Evolutionary conservation across 2,797 vertebrate genomes (phyloP).

Genomic region (Fringilla coelebs): DNA sequence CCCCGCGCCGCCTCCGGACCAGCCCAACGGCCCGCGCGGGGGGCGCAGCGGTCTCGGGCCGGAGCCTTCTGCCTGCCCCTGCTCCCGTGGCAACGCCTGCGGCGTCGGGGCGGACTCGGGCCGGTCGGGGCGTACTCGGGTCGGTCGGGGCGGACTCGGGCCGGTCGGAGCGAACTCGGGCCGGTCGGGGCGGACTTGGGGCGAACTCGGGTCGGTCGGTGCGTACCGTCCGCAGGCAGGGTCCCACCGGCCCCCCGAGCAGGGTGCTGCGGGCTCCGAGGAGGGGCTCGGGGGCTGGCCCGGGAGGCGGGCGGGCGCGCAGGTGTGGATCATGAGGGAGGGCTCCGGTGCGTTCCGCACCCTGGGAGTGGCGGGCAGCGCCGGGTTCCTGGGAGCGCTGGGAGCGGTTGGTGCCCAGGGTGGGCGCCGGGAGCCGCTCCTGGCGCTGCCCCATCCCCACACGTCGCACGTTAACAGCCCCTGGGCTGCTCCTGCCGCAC

Average conservation of each 20-base stretch:
- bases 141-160: neutral
- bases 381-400: accelerated
- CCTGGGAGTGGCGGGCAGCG: accelerated
- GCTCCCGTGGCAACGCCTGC: neutral
- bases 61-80: neutral
- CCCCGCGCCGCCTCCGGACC: neutral
- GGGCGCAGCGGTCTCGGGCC: neutral
- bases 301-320: neutral
- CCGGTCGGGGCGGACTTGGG: neutral
- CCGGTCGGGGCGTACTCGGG: neutral
- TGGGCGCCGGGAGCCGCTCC: neutral
- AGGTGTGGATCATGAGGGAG: neutral
- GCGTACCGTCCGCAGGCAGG: neutral
- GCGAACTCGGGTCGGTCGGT: neutral
- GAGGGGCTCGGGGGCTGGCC: neutral
- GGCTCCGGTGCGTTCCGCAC: accelerated
- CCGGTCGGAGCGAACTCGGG: neutral
- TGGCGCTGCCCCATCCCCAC: accelerated
- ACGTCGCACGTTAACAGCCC: neutral
- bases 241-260: neutral
- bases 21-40: neutral
- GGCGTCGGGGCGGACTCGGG: neutral
- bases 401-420: neutral
- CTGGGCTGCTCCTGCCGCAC: neutral
- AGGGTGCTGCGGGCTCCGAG: neutral